Evolutionary conservation across 2,113 vertebrate species (phyloP).

Genomic region (Peromyscus polionotus): DNA sequence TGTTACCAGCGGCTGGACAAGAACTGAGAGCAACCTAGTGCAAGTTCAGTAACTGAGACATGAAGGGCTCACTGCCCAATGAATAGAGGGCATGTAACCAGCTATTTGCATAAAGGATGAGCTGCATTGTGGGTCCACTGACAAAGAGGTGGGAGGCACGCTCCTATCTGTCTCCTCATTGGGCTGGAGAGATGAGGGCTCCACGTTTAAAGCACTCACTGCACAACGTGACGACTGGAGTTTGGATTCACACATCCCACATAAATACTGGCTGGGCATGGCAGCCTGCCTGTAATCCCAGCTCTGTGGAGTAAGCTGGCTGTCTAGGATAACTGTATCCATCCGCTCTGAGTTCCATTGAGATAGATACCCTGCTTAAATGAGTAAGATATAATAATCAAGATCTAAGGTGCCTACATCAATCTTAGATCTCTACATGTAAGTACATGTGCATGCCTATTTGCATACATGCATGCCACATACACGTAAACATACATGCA

Average conservation of each 20-base stretch:
- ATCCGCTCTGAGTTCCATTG: not conserved
- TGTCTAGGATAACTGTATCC: not conserved
- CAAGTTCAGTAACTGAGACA: not conserved
- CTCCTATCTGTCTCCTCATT: not conserved
- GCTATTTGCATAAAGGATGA: not conserved
- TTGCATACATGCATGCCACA: not conserved
- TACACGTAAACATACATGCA: not conserved
- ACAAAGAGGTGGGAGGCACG: not conserved
- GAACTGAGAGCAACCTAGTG: not conserved
- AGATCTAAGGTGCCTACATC: not conserved
- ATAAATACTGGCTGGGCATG: not conserved
- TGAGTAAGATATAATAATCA: not conserved
- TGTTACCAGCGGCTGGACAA: accelerated
- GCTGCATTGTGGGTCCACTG: too few relatives aligned
- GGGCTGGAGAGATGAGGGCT: not conserved
- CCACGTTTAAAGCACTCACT: not conserved
- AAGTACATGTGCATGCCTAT: too few relatives aligned
- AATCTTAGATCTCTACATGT: not conserved
- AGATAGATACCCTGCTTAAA: not conserved
- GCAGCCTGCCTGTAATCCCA: not conserved
- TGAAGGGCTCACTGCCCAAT: not conserved
- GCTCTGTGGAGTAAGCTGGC: not conserved
- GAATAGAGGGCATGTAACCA: not conserved
- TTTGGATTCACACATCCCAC: not conserved
- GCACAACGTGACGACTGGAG: not conserved